phyloP scores from a whole-genome alignment of 1,140 invertebrate genomes.

The Pinna nobilis region DNA sequence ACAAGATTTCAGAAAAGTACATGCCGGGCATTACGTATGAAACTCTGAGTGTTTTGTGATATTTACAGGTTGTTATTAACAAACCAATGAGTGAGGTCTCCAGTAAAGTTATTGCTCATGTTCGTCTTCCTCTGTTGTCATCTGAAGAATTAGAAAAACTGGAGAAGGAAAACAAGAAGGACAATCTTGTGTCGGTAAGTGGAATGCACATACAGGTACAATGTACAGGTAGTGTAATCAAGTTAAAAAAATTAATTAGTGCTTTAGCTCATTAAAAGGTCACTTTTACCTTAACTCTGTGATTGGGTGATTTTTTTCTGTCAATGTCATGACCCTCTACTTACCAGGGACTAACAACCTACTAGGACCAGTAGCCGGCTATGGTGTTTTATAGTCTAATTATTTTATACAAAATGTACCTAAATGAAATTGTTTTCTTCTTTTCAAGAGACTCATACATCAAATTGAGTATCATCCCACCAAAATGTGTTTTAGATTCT shows the following conservation, averaged over 20 bases:
- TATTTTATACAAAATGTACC: no score
- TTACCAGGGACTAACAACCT: not conserved
- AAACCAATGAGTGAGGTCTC: constrained; percentile 61
- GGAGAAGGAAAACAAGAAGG: constrained; percentile 70
- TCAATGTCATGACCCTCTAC: not conserved
- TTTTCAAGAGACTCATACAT: no score
- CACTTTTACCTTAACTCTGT: no score
- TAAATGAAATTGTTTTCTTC: no score
- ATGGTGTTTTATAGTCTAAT: no score
- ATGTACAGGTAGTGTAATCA: not conserved
- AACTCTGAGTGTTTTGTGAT: not conserved
- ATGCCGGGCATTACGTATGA: no score
- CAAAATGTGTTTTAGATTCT: no score
- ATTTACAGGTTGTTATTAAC: constrained; percentile 59
- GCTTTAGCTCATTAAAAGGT: not conserved
- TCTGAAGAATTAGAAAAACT: constrained; percentile 67
- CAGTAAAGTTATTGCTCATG: constrained; percentile 52
- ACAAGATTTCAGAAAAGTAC: no score
- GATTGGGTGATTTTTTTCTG: not conserved
- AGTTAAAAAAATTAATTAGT: not conserved
- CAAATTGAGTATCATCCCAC: no score
- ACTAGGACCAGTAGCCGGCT: not conserved
- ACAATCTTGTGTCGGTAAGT: constrained; percentile 69
- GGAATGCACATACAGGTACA: constrained; percentile 29
- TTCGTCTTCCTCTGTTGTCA: constrained; percentile 75